Evolutionary conservation across 2,888 invertebrate species (phyloP).

Genomic region (Drosophila gaucha): DNA sequence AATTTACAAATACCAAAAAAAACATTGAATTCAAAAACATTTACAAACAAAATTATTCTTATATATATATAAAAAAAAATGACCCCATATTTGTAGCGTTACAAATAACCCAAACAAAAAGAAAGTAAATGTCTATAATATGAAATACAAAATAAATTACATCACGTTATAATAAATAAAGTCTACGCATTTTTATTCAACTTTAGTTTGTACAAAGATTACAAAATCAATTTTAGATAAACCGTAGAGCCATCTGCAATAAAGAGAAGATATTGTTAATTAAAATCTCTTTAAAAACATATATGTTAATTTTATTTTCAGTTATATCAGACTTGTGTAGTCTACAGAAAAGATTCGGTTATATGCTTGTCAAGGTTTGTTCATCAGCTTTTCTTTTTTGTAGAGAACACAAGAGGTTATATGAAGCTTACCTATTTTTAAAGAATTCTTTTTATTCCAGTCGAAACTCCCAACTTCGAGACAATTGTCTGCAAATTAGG

Average conservation of each 20-base stretch:
- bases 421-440: constrained; percentile 25
- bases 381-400: constrained; percentile 13
- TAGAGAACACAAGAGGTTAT: not conserved
- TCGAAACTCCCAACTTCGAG: not conserved
- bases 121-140: constrained; percentile 68
- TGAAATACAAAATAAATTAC: constrained; percentile 71
- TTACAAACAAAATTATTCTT: constrained; percentile 68
- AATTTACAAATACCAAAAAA: constrained; percentile 64
- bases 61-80: constrained; percentile 36
- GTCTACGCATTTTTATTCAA: constrained; percentile 43
- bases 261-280: constrained; percentile 12
- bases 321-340: constrained; percentile 41
- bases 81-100: constrained; percentile 46
- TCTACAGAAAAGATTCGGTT: constrained; percentile 48
- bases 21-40: constrained; percentile 60
- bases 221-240: not conserved
- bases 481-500: constrained; percentile 9
- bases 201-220: constrained; percentile 1
- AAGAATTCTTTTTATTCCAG: not conserved
- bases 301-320: not conserved
- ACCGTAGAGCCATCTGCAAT: constrained; percentile 25
- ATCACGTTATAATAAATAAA: constrained; percentile 69
- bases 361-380: constrained; percentile 52
- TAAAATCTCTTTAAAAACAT: not conserved
- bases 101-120: constrained; percentile 46